These are phyloP conservation scores for Bombus soroeensis DNA, from an alignment of 1,140 invertebrate species.

Conservation along the genomic window DNA sequence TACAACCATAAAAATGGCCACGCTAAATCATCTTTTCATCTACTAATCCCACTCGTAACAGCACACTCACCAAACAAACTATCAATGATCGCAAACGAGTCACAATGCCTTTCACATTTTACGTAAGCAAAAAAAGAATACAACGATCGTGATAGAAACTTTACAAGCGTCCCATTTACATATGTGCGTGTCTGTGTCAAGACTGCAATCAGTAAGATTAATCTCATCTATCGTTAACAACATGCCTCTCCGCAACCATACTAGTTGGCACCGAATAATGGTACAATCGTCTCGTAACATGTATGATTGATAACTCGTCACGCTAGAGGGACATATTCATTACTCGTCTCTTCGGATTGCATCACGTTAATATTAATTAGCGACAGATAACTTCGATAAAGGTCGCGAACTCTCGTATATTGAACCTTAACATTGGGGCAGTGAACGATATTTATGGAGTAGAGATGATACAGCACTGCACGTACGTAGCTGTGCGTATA, in stretches of 20 bases:
- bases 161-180: not conserved
- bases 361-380: not conserved
- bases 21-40: too few relatives aligned
- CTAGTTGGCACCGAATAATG: not conserved
- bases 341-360: not conserved
- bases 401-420: not conserved
- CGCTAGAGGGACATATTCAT: too few relatives aligned
- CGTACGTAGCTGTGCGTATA: not conserved
- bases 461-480: not conserved
- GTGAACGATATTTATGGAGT: not conserved
- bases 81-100: not conserved
- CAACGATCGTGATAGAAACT: not conserved
- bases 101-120: not conserved
- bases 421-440: slow-evolving; percentile 8
- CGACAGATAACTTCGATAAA: not conserved
- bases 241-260: too few relatives aligned
- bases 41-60: too few relatives aligned
- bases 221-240: not conserved
- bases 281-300: not conserved
- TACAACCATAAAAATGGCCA: too few relatives aligned
- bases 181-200: not conserved
- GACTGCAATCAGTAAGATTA: not conserved
- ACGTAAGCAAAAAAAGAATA: not conserved
- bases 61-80: too few relatives aligned
- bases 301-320: not conserved